Evolutionary conservation across 2,888 invertebrate genomes (phyloP).

Genomic region (Drosophila crucigera): DNA sequence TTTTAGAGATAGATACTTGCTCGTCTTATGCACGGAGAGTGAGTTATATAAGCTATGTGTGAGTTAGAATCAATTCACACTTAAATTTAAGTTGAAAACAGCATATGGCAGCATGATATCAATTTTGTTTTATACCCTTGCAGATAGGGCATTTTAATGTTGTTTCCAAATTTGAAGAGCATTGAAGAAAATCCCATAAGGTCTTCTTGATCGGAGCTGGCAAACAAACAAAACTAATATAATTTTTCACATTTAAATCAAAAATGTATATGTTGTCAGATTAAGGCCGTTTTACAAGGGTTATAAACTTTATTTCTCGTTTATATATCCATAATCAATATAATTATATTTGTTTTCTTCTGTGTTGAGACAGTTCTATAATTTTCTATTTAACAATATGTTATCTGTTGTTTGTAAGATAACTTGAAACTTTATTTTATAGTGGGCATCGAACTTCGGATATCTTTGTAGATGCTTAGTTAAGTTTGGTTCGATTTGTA

Average conservation of each 20-base stretch:
- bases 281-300: neutral
- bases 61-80: neutral
- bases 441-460: neutral
- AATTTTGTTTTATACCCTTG: neutral
- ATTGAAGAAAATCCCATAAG: neutral
- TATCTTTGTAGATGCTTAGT: neutral
- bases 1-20: constrained; percentile 5
- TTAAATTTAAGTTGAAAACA: neutral
- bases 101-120: neutral
- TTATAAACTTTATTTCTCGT: neutral
- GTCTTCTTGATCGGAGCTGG: neutral
- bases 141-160: neutral
- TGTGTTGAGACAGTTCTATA: neutral
- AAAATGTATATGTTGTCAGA: neutral
- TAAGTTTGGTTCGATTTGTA: constrained; percentile 9
- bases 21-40: neutral
- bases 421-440: neutral
- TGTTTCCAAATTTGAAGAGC: neutral
- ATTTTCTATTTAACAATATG: neutral
- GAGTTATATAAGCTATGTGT: neutral
- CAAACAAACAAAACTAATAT: neutral
- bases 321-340: neutral
- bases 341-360: neutral
- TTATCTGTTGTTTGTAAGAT: constrained; percentile 1
- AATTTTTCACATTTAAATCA: too few species aligned